Evolutionary conservation across 2,888 invertebrate genomes (phyloP), one percentile per base, ranked within the genome.

Genomic region (Gari tellinella): DNA sequence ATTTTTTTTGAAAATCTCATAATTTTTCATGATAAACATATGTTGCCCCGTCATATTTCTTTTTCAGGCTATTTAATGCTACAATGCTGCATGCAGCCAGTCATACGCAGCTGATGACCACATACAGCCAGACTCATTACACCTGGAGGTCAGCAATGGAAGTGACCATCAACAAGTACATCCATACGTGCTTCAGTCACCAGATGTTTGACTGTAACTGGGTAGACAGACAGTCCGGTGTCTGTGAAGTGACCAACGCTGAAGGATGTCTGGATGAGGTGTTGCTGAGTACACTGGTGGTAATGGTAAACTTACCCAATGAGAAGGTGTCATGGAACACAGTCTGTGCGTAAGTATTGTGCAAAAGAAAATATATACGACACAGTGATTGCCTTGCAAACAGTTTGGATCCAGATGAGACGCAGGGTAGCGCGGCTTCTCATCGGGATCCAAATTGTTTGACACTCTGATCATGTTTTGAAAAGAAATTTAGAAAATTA

Each of bases 31-130:
- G n/a, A n/a, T n/a, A n/a, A n/a, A n/a, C n/a, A n/a, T n/a, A n/a
- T n/a, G n/a, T n/a, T n/a, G n/a, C n/a, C n/a, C n/a, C n/a, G n/a
- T n/a, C n/a, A n/a, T n/a, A n/a, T n/a, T n/a, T n/a, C n/a, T 31
- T 48, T 73, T 60, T 51, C 68, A 73, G 73, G n/a, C 19, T 73
- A 25, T 73, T 43, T 38, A 68, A 73, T 51, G 46, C 55, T 14
- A 73, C 68, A 17, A 8, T 73, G n/a, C n/a, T 51, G 38, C 23
- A 15, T 19, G 64, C 68, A n/a, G 73, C 65, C 0, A 21, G 49
- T 14, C 52, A 73, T 15, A 51, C 51, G 7, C 26, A 65, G 17
- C 41, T 64, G 10, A 48, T 68, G 51, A 45, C 56, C 15, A 60
- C 61, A 17, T 55, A 56, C 38, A 51, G 55, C 14, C 48, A 60